phyloP scores from a whole-genome alignment of 2,888 invertebrate genomes.

The Galerucella calmariensis region DNA sequence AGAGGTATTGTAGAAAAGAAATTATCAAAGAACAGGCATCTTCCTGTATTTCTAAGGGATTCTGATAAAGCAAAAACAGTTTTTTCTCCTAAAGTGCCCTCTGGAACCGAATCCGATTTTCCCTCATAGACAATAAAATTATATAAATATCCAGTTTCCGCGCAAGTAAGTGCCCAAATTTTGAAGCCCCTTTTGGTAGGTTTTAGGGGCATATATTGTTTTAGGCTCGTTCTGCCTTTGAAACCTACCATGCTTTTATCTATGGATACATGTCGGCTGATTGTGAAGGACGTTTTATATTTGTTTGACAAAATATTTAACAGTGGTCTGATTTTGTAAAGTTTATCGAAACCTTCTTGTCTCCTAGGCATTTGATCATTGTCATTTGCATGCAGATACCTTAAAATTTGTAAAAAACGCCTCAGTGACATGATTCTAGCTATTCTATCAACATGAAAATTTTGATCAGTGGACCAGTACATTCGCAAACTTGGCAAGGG shows the following conservation, averaged over 20 bases:
- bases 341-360: constrained; percentile 39
- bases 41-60: background rate
- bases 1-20: too few relatives aligned
- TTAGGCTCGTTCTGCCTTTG: constrained; percentile 38
- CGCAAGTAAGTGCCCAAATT: constrained; percentile 34
- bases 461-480: background rate
- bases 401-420: constrained; percentile 1
- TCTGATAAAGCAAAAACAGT: background rate
- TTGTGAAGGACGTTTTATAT: constrained; percentile 39
- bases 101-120: constrained; percentile 4
- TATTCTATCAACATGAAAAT: background rate
- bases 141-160: constrained; percentile 31
- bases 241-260: constrained; percentile 40
- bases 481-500: background rate
- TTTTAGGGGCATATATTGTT: constrained; percentile 38
- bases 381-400: constrained; percentile 44
- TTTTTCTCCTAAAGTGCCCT: background rate
- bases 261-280: constrained; percentile 35
- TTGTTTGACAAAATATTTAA: constrained; percentile 37
- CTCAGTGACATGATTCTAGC: background rate
- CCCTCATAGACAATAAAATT: constrained; percentile 33
- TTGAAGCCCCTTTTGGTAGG: constrained; percentile 40
- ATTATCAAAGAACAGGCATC: too few relatives aligned
- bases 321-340: constrained; percentile 43
- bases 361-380: constrained; percentile 37